Evolutionary conservation across 1,140 invertebrate genomes (phyloP).

Genomic region (Paralvinella palmiformis): DNA sequence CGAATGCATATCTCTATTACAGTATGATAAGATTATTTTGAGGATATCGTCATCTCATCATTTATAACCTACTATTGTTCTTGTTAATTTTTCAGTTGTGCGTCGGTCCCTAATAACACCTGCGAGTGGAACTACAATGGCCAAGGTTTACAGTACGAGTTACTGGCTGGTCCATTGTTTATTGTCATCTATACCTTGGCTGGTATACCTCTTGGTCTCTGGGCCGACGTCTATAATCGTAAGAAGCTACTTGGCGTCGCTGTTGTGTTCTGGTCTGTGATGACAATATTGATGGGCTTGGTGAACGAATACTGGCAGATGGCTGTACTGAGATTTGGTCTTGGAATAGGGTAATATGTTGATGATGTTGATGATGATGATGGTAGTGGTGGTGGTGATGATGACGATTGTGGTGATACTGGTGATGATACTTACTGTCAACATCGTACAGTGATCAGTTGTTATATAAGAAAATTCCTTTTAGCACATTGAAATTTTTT

Average conservation of each 20-base stretch:
- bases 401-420: too few species aligned
- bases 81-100: conserved; percentile 32
- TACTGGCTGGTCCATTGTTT: conserved; percentile 84
- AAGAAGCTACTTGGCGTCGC: conserved; percentile 69
- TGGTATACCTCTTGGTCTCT: conserved; percentile 76
- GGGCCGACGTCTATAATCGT: conserved; percentile 58
- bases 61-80: background rate
- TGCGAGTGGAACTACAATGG: conserved; percentile 92
- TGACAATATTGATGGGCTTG: conserved; percentile 71
- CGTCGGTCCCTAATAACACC: conserved; percentile 52
- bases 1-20: too few species aligned
- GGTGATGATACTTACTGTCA: too few species aligned
- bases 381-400: too few species aligned
- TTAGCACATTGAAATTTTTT: too few species aligned
- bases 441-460: too few species aligned
- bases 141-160: conserved; percentile 82
- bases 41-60: too few species aligned
- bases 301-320: conserved; percentile 87
- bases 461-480: too few species aligned
- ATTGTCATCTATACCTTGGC: conserved; percentile 83
- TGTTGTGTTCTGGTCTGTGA: conserved; percentile 71
- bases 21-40: too few species aligned
- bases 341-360: conserved; percentile 75
- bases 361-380: too few species aligned
- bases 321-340: conserved; percentile 74